phyloP scores from a whole-genome alignment of 2,888 invertebrate species.

The Brachyptera putata region DNA sequence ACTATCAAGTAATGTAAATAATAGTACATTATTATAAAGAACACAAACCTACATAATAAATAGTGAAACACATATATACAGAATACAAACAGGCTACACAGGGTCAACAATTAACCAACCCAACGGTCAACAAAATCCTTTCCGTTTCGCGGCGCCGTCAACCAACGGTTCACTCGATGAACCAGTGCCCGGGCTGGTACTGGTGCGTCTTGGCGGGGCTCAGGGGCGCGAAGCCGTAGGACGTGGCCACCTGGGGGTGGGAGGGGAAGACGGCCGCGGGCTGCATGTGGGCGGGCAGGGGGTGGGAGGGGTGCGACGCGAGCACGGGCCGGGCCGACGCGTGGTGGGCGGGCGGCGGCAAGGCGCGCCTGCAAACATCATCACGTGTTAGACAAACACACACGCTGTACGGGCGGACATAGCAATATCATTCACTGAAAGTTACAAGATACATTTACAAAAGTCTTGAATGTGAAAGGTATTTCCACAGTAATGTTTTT shows the following conservation, averaged over 20 bases:
- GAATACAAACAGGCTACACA: too few species aligned
- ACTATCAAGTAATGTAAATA: background rate
- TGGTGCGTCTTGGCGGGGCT: slow-evolving; percentile 67
- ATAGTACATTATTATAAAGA: background rate
- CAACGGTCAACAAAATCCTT: too few species aligned
- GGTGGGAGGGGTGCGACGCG: slow-evolving; percentile 62
- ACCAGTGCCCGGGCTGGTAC: slow-evolving; percentile 67
- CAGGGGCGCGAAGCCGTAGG: slow-evolving; percentile 64
- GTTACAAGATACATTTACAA: too few species aligned
- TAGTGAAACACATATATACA: background rate
- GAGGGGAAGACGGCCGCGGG: slow-evolving; percentile 57
- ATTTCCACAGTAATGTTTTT: too few species aligned
- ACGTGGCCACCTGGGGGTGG: slow-evolving; percentile 56
- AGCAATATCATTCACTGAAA: too few species aligned
- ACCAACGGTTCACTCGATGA: slow-evolving; percentile 74
- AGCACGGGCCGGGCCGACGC: slow-evolving; percentile 65
- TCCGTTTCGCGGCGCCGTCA: too few species aligned
- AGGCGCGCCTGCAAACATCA: slow-evolving; percentile 50
- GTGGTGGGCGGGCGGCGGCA: slow-evolving; percentile 83
- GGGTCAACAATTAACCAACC: too few species aligned
- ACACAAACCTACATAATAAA: background rate
- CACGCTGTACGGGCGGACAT: too few species aligned
- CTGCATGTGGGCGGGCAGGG: slow-evolving; percentile 72
- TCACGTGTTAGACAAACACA: slow-evolving; percentile 4
- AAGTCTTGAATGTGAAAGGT: too few species aligned